Base-by-base conservation (phyloP, 2,113 vertebrate species). In the Anoplopoma fimbria region DNA sequence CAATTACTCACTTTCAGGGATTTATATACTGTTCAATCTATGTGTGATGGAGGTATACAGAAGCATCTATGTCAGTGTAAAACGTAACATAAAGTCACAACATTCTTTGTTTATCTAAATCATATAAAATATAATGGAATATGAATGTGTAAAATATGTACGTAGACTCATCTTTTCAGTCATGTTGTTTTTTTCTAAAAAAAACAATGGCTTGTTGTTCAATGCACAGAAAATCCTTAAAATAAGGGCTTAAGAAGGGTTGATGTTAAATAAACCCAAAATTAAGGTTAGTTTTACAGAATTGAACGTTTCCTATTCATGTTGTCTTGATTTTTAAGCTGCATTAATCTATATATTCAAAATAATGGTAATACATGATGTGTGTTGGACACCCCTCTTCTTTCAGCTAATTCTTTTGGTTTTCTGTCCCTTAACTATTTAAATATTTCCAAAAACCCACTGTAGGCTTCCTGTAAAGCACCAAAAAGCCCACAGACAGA, bases 1-100 rank as follows among this genome's bases (percentile, higher is more conserved):
- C 27, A 23, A 60, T 45, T 78, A 68, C 6, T 53, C 42, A 55
- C 62, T 27, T 81, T 47, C n/a, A 62, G 61, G 31, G 29, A 7
- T 57, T 75, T 70, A 9, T 51, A 6, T 60, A 4, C 31, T n/a
- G 40, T 38, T 14, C 17, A 45, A 31, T 31, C n/a, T 38, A 14
- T 7, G 31, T 79, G 21, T 62, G 40, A 61, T 49, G n/a, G 6
- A 13, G 15, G 5, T 15, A 27, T 13, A 3, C 10, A 6, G 40
- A 51, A 55, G 17, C 17, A 15, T 33, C 12, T 57, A n/a, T 8
- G 1, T 29, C 21, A 29, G 2, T 25, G 15, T 27, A 27, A 55
- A 82, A 75, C 17, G n/a, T 6, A 34, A 45, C 0, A 36, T 27
- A 4, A 60, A 31, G 21, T 4, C 27, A 2, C 4, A 17, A 45